Evolutionary conservation across 2,113 vertebrate species (phyloP), one percentile per base, ranked within the genome.

Genomic region (Sorex araneus): DNA sequence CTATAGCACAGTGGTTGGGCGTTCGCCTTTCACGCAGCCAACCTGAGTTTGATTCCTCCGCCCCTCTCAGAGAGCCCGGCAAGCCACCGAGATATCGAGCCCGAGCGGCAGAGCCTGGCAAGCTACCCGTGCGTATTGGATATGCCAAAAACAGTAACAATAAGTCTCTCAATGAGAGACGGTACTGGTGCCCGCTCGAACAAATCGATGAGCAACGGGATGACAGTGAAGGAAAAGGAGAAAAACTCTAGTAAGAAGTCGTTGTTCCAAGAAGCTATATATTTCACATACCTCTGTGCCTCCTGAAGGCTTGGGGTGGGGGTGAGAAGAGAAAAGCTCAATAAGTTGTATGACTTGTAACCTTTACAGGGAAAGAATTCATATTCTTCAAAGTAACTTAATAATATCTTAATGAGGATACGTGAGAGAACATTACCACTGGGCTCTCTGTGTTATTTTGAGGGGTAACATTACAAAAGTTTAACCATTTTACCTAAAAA

Each of bases 331-430:
- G n/a, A 92, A 40, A 73, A 88, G 47, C n/a, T 47, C 34, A 75
- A 69, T 63, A 84, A 79, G 13, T 36, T 91, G 91, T 92, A 64
- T 87, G 74, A 78, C 12, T 82, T 32, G 11, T 21, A 93, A 69
- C 91, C 95, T 86, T 54, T 76, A 30, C 64, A 73, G 28, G 84
- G 18, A 81, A 73, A 6, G 21, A 77, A 66, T 92, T 79, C 4
- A 67, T n/a, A 84, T 93, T 93, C 87, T 94, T 47, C 10, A 79
- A 43, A 87, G 74, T 89, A 91, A 92, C 34, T 54, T 85, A 75
- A 34, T 34, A 89, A 47, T 91, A 94, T 70, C 23, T 94, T 91
- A 82, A 70, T 90, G 75, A 67, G 21, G 79, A 83, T 2, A 84
- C 4, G 27, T 78, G 69, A 91, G 54, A 94, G 67, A 90, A 94